phyloP scores from a whole-genome alignment of 2,113 vertebrate genomes.

The Ardeotis arabs region DNA sequence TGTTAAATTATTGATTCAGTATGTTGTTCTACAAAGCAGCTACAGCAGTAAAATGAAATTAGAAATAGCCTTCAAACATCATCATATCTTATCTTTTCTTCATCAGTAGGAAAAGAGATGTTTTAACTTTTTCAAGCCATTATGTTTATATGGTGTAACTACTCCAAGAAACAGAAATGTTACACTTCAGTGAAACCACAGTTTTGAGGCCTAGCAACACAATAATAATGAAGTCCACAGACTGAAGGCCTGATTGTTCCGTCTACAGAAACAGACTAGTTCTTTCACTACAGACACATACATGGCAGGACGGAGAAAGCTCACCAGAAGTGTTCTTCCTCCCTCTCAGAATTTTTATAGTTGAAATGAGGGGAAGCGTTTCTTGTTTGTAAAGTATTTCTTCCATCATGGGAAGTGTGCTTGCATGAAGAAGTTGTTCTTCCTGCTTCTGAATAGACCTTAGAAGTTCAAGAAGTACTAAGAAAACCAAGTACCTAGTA shows the following conservation, averaged over 20 bases:
- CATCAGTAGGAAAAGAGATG: neutral
- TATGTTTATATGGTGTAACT: neutral
- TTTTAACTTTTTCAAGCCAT: neutral
- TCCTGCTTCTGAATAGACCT: neutral
- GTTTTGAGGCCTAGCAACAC: neutral
- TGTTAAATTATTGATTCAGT: neutral
- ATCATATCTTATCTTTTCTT: neutral
- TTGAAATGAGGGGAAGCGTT: neutral
- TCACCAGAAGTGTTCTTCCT: neutral
- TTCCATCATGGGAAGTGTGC: accelerated
- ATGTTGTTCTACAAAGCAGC: neutral
- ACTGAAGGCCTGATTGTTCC: neutral
- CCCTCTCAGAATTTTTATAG: neutral
- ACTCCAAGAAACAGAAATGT: neutral
- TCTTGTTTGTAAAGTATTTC: neutral
- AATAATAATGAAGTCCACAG: neutral
- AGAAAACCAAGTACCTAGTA: neutral
- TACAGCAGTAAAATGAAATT: neutral
- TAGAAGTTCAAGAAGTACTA: neutral
- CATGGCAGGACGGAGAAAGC: neutral
- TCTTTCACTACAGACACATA: neutral
- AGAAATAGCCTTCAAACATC: neutral
- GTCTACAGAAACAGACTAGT: neutral
- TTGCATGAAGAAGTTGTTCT: neutral
- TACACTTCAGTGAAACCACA: neutral